A percentile compares a stretch with the other conserved stretches of the same genome.
phyloP scores from a whole-genome alignment of 2,797 vertebrate species.

The Chiroxiphia lanceolata region DNA sequence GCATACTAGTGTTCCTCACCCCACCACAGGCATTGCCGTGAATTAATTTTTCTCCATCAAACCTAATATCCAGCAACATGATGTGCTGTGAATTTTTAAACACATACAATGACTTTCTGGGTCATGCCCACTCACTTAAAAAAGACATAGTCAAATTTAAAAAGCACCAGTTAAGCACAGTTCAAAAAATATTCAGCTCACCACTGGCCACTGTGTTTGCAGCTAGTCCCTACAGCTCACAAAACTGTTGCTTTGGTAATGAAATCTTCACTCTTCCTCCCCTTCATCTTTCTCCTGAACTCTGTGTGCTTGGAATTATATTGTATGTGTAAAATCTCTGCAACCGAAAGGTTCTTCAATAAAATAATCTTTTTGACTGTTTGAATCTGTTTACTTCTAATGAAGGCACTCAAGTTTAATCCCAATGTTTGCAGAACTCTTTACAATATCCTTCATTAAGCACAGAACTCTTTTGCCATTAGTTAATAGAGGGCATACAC shows the following conservation, averaged over 20 bases:
- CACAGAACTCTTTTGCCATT: background rate
- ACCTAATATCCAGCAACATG: background rate
- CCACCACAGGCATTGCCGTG: background rate
- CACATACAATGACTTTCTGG: background rate
- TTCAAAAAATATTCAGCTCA: background rate
- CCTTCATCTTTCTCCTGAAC: background rate
- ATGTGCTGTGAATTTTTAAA: background rate
- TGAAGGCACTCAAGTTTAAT: background rate
- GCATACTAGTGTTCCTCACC: background rate
- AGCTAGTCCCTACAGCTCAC: background rate
- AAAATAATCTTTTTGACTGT: background rate
- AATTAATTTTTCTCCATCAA: constrained; percentile 6
- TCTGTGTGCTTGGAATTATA: background rate
- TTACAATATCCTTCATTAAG: background rate
- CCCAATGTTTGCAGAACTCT: background rate
- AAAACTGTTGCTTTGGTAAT: background rate
- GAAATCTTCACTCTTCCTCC: background rate
- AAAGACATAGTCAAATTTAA: background rate
- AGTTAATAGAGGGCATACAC: background rate
- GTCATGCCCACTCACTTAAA: background rate
- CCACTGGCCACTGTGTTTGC: background rate
- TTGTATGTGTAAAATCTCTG: background rate
- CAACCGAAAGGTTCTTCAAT: background rate
- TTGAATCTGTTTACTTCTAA: background rate
- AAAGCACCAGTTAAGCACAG: background rate